Evolutionary conservation across 2,888 invertebrate species (phyloP), one percentile per base, ranked within the genome.

Genomic region (Cantharis nigra): DNA sequence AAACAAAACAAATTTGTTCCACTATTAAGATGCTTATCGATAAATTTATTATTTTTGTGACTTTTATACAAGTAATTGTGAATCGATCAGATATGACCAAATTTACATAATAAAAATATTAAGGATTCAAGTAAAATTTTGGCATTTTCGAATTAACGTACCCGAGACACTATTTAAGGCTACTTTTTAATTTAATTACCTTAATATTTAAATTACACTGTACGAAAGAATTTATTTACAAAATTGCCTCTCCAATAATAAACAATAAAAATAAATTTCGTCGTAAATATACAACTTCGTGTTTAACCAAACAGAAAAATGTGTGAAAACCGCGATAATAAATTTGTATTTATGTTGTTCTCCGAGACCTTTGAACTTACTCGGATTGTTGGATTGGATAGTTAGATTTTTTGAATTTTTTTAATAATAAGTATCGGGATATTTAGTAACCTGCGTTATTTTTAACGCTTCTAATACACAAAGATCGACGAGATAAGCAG

Each of bases 1-100:
- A 67, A 67, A 67, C 65, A 67, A 67, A 67, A 67, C 65, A 67
- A 67, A 67, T 67, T 67, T 67, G 65, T 67, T 67, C 26, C 13
- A 67, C 65, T 67, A 67, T 67, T 23, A 23, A 67, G 65, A 67
- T 67, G 11, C n/a, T 23, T 67, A 67, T 67, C 65, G 20, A 67
- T 9, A 26, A 67, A 67, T 67, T 67, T 67, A 67, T 67, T 67
- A 67, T 67, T 67, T 67, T 67, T 16, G 49, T 49, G 49, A 64
- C 64, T 20, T 64, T 64, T 64, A 64, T 20, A 67, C 23, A 67
- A 67, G 26, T 67, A 67, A 67, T 67, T 67, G 65, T 23, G 49
- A 67, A 67, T 23, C 65, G 18, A 20, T 64, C 16, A 64, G 64
- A 64, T 64, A 64, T 64, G 20, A 64, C 20, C 20, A 11, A 64